Evolutionary conservation across 2,888 invertebrate genomes (phyloP).

Genomic region (Heliconius hortense): DNA sequence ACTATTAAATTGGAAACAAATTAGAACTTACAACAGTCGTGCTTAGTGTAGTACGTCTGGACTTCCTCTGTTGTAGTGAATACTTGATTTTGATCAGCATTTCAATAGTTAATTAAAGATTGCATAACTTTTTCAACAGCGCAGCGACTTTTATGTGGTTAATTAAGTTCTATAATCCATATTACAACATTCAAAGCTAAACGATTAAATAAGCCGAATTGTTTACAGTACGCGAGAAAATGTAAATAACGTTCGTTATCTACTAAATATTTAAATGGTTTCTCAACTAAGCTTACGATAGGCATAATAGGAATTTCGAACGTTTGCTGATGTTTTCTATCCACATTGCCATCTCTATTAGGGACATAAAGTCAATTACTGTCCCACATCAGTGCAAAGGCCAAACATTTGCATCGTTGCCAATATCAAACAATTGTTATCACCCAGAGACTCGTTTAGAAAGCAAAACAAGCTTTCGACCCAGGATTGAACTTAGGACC

Average conservation of each 20-base stretch:
- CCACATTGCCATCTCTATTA: slow-evolving; percentile 28
- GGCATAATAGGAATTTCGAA: slow-evolving; percentile 9
- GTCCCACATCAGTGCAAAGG: slow-evolving; percentile 35
- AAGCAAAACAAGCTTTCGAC: slow-evolving; percentile 38
- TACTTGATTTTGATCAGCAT: neutral
- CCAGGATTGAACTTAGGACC: slow-evolving; percentile 38
- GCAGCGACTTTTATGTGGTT: neutral
- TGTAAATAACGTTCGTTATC: slow-evolving; percentile 3
- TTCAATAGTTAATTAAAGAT: slow-evolving; percentile 3
- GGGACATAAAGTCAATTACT: slow-evolving; percentile 33
- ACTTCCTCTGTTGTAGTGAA: neutral
- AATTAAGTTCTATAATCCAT: neutral
- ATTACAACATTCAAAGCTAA: neutral
- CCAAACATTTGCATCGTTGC: slow-evolving; percentile 39
- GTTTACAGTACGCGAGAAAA: slow-evolving; percentile 5
- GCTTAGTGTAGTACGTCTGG: neutral
- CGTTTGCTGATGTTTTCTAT: slow-evolving; percentile 30
- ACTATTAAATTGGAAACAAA: neutral
- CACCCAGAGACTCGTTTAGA: slow-evolving; percentile 36
- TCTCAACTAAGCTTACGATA: slow-evolving; percentile 11
- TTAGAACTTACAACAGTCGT: neutral
- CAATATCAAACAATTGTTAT: slow-evolving; percentile 39
- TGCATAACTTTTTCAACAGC: neutral
- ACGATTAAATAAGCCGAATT: slow-evolving; percentile 1
- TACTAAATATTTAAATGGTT: slow-evolving; percentile 9